Evolutionary conservation across 2,797 vertebrate species (phyloP), one percentile per base, ranked within the genome.

Genomic region (Synanceia verrucosa): DNA sequence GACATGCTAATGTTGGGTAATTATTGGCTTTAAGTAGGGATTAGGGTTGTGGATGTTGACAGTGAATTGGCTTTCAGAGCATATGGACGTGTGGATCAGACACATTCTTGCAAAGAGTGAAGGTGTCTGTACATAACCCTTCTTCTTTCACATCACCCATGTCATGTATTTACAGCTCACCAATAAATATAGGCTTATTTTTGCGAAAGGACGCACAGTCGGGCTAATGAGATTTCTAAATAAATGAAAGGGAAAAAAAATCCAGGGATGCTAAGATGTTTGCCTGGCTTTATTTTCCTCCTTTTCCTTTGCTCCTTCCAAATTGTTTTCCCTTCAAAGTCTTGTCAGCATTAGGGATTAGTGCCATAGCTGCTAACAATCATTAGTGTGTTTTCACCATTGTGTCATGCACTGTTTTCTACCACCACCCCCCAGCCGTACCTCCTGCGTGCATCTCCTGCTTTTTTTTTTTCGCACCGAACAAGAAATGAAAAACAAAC

Each of bases 401-500:
- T 83, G 80, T 93, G 90, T 88, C 87, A 88, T 76, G 72, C 57
- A 78, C 82, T 73, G 73, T 86, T 84, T 85, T 79, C 76, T 56
- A 43, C 73, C 67, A 73, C 72, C 80, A 33, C 59, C 60, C 6
- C 28, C 16, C 37, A 46, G 58, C 37, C 23, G 12, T 72, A 65
- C 79, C 82, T 83, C 65, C 69, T 47, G 73, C 50, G 16, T 23
- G 31, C 19, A 74, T 81, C 79, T 80, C 65, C 47, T 24, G 73
- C 65, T 65, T 87, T 43, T 41, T 41, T 41, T 41, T n/a, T 9
- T 4, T 60, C 33, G 61, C 70, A 66, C 75, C 48, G 82, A 77
- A 70, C 69, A 81, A 87, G 85, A 90, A 91, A 86, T 89, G 83
- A 92, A 93, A 93, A 94, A 92, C 94, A 89, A 82, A 82, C 72